Evolutionary conservation across 2,888 invertebrate genomes (phyloP).

Genomic region (Alviniconcha strummeri): DNA sequence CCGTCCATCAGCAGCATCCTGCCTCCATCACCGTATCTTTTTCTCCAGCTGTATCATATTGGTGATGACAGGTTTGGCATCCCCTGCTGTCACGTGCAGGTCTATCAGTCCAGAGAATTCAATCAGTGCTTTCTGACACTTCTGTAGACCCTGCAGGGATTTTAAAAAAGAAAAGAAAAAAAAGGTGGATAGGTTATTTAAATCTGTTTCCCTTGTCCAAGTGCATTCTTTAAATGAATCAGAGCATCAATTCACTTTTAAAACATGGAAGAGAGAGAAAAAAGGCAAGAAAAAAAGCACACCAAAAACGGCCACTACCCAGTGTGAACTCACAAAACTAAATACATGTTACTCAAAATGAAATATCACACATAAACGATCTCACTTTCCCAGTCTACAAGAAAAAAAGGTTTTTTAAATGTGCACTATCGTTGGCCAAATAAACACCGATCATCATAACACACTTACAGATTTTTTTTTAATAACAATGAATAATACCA

Average conservation of each 20-base stretch:
- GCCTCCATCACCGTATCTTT: conserved; percentile 9
- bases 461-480: background rate
- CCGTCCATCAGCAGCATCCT: no score
- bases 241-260: background rate
- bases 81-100: conserved; percentile 42
- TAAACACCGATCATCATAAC: background rate
- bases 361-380: no score
- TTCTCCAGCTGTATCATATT: conserved; percentile 28
- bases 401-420: background rate
- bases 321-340: no score
- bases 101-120: conserved; percentile 57
- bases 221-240: background rate
- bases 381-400: no score
- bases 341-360: no score
- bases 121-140: conserved; percentile 57
- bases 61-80: conserved; percentile 46
- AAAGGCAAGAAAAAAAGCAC: no score
- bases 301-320: no score
- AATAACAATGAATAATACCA: no score
- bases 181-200: background rate
- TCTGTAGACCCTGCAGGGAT: conserved; percentile 54
- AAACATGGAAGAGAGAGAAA: no score
- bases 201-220: background rate
- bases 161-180: background rate
- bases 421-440: background rate